Percentiles rank a stretch among this genome's conserved stretches.
phyloP scores from a whole-genome alignment of 2,797 vertebrate species.

The Otus scops region DNA sequence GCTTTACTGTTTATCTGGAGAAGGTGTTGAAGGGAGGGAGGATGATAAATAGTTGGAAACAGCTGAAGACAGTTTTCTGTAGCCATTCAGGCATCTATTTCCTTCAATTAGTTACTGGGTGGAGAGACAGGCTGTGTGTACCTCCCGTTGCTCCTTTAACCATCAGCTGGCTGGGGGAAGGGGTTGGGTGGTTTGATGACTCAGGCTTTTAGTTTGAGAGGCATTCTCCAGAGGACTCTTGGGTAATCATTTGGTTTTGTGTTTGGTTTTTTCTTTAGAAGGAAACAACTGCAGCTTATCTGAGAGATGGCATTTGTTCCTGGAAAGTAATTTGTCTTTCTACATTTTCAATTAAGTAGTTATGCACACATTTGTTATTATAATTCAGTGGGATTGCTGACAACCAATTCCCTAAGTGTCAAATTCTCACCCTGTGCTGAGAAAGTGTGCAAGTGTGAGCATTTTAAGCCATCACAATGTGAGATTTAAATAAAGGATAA shows the following conservation, averaged over 20 bases:
- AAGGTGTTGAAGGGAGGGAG: neutral
- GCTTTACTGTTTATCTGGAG: neutral
- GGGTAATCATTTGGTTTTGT: neutral
- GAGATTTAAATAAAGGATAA: neutral
- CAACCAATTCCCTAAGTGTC: neutral
- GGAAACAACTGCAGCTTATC: neutral
- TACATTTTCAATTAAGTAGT: neutral
- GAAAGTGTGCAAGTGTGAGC: neutral
- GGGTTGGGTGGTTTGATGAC: neutral
- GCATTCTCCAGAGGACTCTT: neutral
- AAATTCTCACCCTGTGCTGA: neutral
- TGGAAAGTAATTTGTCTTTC: neutral
- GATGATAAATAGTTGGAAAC: neutral
- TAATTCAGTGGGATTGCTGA: neutral
- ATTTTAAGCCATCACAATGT: neutral
- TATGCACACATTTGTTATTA: neutral
- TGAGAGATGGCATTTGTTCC: neutral
- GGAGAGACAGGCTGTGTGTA: neutral
- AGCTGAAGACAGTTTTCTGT: neutral
- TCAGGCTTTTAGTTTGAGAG: neutral
- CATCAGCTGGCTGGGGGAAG: neutral
- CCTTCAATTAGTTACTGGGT: too few relatives aligned
- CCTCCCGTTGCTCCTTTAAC: neutral
- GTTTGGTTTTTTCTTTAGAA: neutral
- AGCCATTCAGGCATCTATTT: neutral